phyloP scores from a whole-genome alignment of 2,797 vertebrate species.

The Capromys pilorides region DNA sequence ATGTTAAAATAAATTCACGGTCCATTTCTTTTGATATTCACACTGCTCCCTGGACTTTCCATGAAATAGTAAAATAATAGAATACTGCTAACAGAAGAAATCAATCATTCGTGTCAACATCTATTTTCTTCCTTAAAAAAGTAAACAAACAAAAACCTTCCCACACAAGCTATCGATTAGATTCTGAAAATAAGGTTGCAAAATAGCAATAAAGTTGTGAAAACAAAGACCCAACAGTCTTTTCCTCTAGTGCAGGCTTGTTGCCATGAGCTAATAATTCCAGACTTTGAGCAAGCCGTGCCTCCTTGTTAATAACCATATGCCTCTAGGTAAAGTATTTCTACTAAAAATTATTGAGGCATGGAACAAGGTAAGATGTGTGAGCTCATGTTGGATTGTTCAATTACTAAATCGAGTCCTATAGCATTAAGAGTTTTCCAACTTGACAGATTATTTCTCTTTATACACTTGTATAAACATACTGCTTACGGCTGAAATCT shows the following conservation, averaged over 20 bases:
- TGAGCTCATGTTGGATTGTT: slow-evolving; percentile 89
- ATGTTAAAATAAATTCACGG: slow-evolving; percentile 66
- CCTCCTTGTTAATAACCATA: slow-evolving; percentile 88
- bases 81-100: slow-evolving; percentile 57
- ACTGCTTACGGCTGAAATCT: slow-evolving; percentile 86
- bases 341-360: slow-evolving; percentile 89
- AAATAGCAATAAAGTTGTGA: slow-evolving; percentile 85
- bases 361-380: slow-evolving; percentile 89
- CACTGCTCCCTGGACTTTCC: slow-evolving; percentile 41
- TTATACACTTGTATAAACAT: slow-evolving; percentile 89
- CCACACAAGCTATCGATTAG: slow-evolving; percentile 84
- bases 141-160: slow-evolving; percentile 59
- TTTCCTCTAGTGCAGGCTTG: slow-evolving; percentile 88
- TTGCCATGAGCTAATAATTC: slow-evolving; percentile 88
- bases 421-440: slow-evolving; percentile 85
- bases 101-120: slow-evolving; percentile 57
- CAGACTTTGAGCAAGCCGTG: slow-evolving; percentile 87
- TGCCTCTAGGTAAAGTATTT: slow-evolving; percentile 89
- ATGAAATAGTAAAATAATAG: slow-evolving; percentile 53
- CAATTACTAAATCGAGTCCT: slow-evolving; percentile 85
- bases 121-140: slow-evolving; percentile 61
- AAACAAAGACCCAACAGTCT: slow-evolving; percentile 88
- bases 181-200: slow-evolving; percentile 85
- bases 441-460: slow-evolving; percentile 88
- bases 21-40: slow-evolving; percentile 71